A percentile compares a stretch with the other conserved stretches of the same genome.
phyloP scores from a whole-genome alignment of 2,113 vertebrate genomes.

The Amazona vittata region DNA sequence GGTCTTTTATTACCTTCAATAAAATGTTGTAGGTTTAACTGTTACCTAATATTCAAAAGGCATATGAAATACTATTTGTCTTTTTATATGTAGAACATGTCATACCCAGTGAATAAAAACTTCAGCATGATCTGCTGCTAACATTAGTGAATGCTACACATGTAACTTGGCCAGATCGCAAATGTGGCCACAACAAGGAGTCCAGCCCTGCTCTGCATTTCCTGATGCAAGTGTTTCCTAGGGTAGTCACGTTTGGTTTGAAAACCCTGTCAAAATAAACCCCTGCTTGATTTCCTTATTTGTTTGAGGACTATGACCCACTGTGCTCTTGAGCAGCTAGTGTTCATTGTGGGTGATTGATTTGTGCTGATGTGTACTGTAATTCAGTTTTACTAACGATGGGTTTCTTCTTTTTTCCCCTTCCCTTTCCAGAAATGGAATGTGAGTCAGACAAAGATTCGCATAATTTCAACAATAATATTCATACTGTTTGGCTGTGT shows the following conservation, averaged over 20 bases:
- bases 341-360: not conserved
- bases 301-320: not conserved
- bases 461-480: constrained; percentile 95
- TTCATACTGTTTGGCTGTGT: constrained; percentile 97
- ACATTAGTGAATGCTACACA: not conserved
- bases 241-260: not conserved
- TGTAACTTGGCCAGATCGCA: not conserved
- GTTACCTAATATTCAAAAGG: not conserved
- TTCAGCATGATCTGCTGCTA: not conserved
- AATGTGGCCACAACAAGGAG: not conserved
- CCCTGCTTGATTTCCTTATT: not conserved
- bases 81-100: not conserved
- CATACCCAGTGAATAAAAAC: not conserved
- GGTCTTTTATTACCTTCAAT: not conserved
- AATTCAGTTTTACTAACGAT: constrained; percentile 10
- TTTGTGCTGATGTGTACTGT: not conserved
- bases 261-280: not conserved
- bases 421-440: constrained; percentile 89
- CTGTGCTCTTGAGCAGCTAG: not conserved
- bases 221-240: not conserved
- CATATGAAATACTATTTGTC: not conserved
- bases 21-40: not conserved
- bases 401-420: constrained; percentile 26
- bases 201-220: not conserved
- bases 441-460: constrained; percentile 98